phyloP scores from a whole-genome alignment of 2,888 invertebrate genomes.

The Dichetophora obliterata region DNA sequence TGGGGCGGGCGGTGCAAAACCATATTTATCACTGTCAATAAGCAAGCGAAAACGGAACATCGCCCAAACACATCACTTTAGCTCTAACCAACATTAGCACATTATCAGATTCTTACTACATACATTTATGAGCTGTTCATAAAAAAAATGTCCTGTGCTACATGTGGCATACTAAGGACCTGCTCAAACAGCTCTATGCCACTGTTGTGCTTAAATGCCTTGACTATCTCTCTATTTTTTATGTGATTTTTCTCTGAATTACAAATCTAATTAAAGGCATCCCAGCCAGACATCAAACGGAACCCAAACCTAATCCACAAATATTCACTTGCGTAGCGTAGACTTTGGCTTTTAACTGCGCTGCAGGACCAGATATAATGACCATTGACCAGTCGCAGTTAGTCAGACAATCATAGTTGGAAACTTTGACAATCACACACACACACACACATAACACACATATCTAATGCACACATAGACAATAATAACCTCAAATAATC shows the following conservation, averaged over 20 bases:
- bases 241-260: slow-evolving; percentile 12
- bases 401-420: neutral
- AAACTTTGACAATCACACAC: neutral
- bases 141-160: neutral
- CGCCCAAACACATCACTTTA: neutral
- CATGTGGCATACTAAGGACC: neutral
- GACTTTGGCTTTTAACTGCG: neutral
- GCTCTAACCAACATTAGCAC: neutral
- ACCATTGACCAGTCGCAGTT: neutral
- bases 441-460: too few species aligned
- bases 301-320: neutral
- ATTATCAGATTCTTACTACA: neutral
- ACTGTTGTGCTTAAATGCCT: neutral
- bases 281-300: slow-evolving; percentile 4
- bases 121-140: slow-evolving; percentile 7
- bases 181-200: neutral
- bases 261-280: slow-evolving; percentile 60
- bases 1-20: neutral
- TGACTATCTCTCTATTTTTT: neutral
- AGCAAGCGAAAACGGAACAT: neutral
- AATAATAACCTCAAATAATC: slow-evolving; percentile 67
- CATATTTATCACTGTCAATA: slow-evolving; percentile 19
- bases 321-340: neutral
- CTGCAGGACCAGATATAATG: neutral
- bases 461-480: slow-evolving; percentile 27